Evolutionary conservation across 2,888 invertebrate genomes (phyloP), one percentile per base, ranked within the genome.

Genomic region (Troglohyphantes excavatus): DNA sequence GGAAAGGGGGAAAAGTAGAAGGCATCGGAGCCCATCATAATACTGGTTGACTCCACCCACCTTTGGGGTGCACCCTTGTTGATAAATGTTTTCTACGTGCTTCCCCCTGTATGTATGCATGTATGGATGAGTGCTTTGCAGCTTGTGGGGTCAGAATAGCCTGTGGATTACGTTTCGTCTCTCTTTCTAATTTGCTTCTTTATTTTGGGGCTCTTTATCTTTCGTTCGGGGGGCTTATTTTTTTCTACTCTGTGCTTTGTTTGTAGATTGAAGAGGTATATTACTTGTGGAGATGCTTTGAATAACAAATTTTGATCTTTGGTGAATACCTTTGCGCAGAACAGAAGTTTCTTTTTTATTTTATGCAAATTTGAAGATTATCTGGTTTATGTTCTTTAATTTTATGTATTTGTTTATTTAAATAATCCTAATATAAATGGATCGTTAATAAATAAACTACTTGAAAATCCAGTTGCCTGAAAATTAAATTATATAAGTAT

Each of bases 51-150:
- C 88, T 79, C 82, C 82, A 75, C 88, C 88, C 39, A 70, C 61
- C 19, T 46, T 59, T 21, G 76, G 81, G 75, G 67, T 88, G 68
- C 61, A 68, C 81, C 39, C 39, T 19, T 75, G 82, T 76, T 76
- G 88, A 88, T 88, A 75, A 81, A 88, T 88, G 88, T 65, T 76
- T 61, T 33, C 43, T 86, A 86, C 86, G 63, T 86, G 78, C 70
- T 78, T 65, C 39, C 67, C 63, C 76, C n/a, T 33, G 76, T 21
- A 26, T 21, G 39, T 81, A n/a, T 65, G 75, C 23, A 46, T 61
- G 78, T 29, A 79, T 73, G 83, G 83, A 68, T 81, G 68, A 63
- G 63, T 72, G 43, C 83, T 11, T 70, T 11, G 82, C 70, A 19
- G 67, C 81, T 68, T 73, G 83, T 72, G 68, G 86, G 86, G 86